Base-by-base conservation (phyloP, 2,888 invertebrate genomes). In the Neelides folsomi region DNA sequence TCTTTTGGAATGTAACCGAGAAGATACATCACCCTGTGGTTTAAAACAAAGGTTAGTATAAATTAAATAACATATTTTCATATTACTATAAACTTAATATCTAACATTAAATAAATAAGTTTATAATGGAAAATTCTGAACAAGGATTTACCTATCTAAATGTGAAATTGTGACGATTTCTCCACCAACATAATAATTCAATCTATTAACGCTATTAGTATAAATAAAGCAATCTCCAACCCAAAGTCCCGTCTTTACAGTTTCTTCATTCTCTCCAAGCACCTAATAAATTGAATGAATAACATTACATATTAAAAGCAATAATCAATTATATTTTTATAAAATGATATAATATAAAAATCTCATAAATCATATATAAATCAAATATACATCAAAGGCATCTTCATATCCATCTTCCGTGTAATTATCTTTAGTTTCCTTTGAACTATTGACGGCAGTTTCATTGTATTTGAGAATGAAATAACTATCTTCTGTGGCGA, bases 141-240 rank as follows among this genome's bases (percentile, higher is more conserved):
- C 7, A 5, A 27, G 7, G 50, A 41, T 63, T 55, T 59, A 74
- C 73, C 77, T 82, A 71, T 99, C 98, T 56, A 97, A 76, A 72
- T 98, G 98, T 0, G 97, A 90, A 57, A 99, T 83, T 1, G 97
- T 98, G 1, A 99, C 97, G 57, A 98, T 86, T 75, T 99, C 98
- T 15, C 98, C 98, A 27, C 98, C 98, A 15, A 99, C 98, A 69
- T 94, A 98, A 71, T 99, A 99, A 71, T 97, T 97, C 60, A 99
- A 84, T 55, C 97, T 79, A 73, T 98, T 97, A 1, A 94, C 84
- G 34, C 87, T 83, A 72, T 98, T 98, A 1, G 98, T 98, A 74
- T 98, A 99, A 65, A 99, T 95, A 71, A 99, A 98, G 70, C 98
- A 99, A 71, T 98, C 98, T 4, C 98, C 95, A 10, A 97, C 89